phyloP scores from a whole-genome alignment of 2,888 invertebrate species.

The Troglohyphantes excavatus region DNA sequence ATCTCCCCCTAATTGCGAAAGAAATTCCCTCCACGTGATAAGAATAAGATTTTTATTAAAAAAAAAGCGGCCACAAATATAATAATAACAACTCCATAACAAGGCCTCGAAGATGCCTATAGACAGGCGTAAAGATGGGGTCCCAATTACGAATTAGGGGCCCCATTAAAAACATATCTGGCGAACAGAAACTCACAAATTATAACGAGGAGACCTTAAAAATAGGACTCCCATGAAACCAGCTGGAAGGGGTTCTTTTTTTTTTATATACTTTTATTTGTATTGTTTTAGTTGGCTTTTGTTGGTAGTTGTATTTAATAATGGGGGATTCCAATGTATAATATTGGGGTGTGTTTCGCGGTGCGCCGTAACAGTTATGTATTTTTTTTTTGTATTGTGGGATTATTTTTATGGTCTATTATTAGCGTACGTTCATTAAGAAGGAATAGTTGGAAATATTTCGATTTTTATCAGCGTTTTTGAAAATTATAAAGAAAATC shows the following conservation, averaged over 20 bases:
- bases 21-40: background rate
- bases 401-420: too few species aligned
- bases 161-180: conserved; percentile 55
- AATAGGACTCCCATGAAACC: conserved; percentile 8
- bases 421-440: too few species aligned
- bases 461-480: too few species aligned
- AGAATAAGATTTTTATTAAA: background rate
- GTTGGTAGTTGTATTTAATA: background rate
- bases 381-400: too few species aligned
- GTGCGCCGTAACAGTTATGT: background rate
- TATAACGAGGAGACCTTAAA: background rate
- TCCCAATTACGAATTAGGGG: background rate
- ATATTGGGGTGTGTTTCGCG: background rate
- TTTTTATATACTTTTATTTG: background rate
- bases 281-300: background rate
- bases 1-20: background rate
- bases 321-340: background rate
- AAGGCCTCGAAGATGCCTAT: background rate
- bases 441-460: too few species aligned
- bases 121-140: background rate
- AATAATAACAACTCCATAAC: background rate
- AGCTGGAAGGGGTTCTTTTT: background rate
- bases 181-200: conserved; percentile 2
- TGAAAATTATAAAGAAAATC: too few species aligned
- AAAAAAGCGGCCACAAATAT: too few species aligned